Conservation (phyloP, 2,113 vertebrate species). For the Scomber scombrus region DNA sequence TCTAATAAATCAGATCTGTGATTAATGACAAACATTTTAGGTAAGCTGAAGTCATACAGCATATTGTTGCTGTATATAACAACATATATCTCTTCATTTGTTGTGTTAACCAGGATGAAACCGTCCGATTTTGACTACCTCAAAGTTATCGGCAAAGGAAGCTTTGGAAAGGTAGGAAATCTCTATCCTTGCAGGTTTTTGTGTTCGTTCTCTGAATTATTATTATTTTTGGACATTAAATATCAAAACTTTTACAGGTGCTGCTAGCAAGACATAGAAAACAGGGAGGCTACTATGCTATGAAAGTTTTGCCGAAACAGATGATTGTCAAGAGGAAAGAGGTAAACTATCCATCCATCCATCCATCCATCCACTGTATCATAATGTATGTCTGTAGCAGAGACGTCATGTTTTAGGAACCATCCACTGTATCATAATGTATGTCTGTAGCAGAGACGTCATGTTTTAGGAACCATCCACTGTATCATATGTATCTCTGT, state of each 20-base stretch:
- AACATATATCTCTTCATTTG: not conserved
- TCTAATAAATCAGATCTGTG: no score
- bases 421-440: not conserved
- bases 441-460: no score
- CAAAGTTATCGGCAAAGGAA: slow-evolving; percentile 87
- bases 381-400: no score
- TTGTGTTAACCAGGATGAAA: slow-evolving; percentile 75
- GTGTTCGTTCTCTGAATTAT: not conserved
- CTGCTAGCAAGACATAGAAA: slow-evolving; percentile 83
- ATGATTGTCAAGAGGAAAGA: slow-evolving; percentile 83
- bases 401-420: no score
- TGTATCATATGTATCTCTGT: slow-evolving; percentile 33
- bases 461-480: not conserved
- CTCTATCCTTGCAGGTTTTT: not conserved
- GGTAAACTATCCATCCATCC: slow-evolving; percentile 55
- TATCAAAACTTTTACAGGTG: slow-evolving; percentile 73
- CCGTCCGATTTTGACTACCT: slow-evolving; percentile 87
- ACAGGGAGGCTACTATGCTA: slow-evolving; percentile 79
- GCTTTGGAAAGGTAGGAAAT: slow-evolving; percentile 84
- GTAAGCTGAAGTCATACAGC: no score
- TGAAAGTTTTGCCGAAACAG: slow-evolving; percentile 86
- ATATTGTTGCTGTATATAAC: not conserved
- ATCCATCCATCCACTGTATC: not conserved
- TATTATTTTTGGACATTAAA: not conserved
- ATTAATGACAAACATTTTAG: no score